Conservation (phyloP, 1,140 invertebrate genomes). For the Matsumurasca onukii region DNA sequence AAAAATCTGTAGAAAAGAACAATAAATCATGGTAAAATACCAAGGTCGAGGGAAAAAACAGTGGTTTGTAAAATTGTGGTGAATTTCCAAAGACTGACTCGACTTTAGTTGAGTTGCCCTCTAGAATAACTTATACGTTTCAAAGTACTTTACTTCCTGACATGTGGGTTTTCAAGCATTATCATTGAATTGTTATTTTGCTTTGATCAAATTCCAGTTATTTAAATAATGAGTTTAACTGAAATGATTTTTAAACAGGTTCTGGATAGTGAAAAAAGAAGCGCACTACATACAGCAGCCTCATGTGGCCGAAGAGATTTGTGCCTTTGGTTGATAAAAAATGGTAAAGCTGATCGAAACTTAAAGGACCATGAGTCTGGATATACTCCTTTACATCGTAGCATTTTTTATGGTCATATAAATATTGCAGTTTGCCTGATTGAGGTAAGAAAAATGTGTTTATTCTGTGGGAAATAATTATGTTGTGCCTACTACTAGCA, state of each 20-base stretch:
- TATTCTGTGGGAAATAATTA: background rate
- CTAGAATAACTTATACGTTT: too few relatives aligned
- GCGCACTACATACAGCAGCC: conserved; percentile 66
- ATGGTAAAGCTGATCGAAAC: conserved; percentile 60
- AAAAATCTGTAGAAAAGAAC: too few relatives aligned
- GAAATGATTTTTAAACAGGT: conserved; percentile 23
- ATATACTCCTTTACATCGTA: conserved; percentile 72
- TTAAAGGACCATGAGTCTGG: conserved; percentile 68
- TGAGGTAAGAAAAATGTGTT: conserved; percentile 48
- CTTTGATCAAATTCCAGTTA: too few relatives aligned
- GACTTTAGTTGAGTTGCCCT: too few relatives aligned
- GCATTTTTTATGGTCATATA: conserved; percentile 75
- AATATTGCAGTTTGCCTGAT: conserved; percentile 62
- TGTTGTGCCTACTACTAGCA: background rate
- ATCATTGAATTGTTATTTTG: too few relatives aligned
- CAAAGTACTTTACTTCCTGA: too few relatives aligned
- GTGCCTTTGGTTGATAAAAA: conserved; percentile 64
- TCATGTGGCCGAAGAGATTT: conserved; percentile 62
- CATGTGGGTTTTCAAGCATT: too few relatives aligned
- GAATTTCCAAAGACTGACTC: too few relatives aligned
- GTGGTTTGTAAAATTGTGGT: too few relatives aligned
- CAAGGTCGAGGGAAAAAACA: too few relatives aligned
- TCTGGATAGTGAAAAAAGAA: conserved; percentile 57
- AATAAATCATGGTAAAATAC: too few relatives aligned
- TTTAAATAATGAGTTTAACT: too few relatives aligned